phyloP scores from a whole-genome alignment of 23 tunicate species.

The Halocynthia roretzi region DNA sequence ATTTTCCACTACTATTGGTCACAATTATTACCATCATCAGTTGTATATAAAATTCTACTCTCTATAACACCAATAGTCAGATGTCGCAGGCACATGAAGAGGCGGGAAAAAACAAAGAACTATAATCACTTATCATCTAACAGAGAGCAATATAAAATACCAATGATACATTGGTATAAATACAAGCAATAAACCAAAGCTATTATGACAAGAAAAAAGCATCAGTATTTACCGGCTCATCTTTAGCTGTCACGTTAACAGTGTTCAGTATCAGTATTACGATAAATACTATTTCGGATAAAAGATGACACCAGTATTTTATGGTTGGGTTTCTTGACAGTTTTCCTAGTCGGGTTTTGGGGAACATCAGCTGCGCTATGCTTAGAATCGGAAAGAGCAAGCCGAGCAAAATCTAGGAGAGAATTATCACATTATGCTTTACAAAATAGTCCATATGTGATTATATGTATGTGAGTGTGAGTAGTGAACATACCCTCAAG shows the following conservation, averaged over 20 bases:
- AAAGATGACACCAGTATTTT: slow-evolving; percentile 81
- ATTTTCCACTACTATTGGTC: too few species aligned
- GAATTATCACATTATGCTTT: not conserved
- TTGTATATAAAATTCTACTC: too few species aligned
- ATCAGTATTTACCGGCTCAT: slow-evolving; percentile 37
- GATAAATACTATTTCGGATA: slow-evolving; percentile 74
- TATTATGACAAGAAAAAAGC: not conserved
- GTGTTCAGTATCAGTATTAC: slow-evolving; percentile 62
- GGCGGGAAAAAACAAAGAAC: too few species aligned
- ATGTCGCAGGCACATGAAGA: too few species aligned
- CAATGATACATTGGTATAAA: not conserved
- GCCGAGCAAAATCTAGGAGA: slow-evolving; percentile 55
- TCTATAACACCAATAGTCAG: too few species aligned
- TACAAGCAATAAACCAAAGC: not conserved
- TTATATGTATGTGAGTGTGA: too few species aligned
- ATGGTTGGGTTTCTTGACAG: slow-evolving; percentile 87
- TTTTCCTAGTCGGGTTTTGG: slow-evolving; percentile 48
- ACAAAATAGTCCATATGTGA: not conserved
- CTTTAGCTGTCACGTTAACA: slow-evolving; percentile 20
- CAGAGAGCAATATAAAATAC: not conserved
- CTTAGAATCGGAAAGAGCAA: slow-evolving; percentile 62
- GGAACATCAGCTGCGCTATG: slow-evolving; percentile 59
- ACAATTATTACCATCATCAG: too few species aligned
- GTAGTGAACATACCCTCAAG: slow-evolving; percentile 33
- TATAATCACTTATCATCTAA: not conserved